A percentile compares a stretch with the other conserved stretches of the same genome.
Evolutionary conservation across 2,888 invertebrate species (phyloP).

Genomic region (Dusona sp.): DNA sequence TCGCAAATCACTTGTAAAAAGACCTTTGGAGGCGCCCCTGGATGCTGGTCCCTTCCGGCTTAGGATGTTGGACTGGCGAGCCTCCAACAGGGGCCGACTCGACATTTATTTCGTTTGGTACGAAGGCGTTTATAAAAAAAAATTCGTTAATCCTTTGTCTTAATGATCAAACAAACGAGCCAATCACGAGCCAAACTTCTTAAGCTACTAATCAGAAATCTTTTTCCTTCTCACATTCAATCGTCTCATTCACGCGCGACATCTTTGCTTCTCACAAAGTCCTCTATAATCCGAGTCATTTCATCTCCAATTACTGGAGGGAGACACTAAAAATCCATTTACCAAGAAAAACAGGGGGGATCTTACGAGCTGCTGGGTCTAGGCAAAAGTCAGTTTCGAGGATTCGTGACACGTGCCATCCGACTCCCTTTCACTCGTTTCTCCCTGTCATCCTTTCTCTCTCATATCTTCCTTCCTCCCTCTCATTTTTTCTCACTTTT

Average conservation of each 20-base stretch:
- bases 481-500: constrained; percentile 18
- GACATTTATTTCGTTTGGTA: not conserved
- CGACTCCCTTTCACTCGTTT: constrained; percentile 67
- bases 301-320: constrained; percentile 1
- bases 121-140: not conserved
- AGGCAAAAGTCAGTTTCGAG: constrained; percentile 55
- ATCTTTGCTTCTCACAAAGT: not conserved
- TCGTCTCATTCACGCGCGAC: not conserved
- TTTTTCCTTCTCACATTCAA: not conserved
- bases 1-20: not conserved
- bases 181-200: constrained; percentile 13
- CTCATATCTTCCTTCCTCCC: constrained; percentile 2
- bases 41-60: constrained; percentile 37
- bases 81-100: constrained; percentile 47
- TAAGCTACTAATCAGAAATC: not conserved
- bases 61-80: constrained; percentile 52
- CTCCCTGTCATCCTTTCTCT: constrained; percentile 53
- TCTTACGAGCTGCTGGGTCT: constrained; percentile 51
- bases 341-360: constrained; percentile 39
- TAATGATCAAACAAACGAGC: not conserved
- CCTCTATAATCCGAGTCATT: constrained; percentile 25
- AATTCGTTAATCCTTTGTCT: not conserved
- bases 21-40: constrained; percentile 31
- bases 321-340: constrained; percentile 53
- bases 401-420: constrained; percentile 77